Conservation (phyloP, 2,797 vertebrate genomes). For the Scolopax bukidnonensis region DNA sequence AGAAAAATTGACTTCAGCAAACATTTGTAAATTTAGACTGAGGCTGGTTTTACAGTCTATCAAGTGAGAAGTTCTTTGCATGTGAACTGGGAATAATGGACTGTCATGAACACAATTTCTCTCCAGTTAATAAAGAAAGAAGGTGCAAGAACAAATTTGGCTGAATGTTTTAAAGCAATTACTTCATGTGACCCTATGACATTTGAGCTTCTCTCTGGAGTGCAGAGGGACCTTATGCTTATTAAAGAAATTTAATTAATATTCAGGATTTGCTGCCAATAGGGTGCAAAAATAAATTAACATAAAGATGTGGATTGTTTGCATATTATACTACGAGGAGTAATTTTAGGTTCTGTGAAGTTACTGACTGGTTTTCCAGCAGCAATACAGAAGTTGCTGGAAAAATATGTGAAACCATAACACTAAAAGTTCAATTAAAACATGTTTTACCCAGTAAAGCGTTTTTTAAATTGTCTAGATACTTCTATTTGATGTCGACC, state of each 20-base stretch:
- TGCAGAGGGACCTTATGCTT: background rate
- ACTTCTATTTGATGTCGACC: background rate
- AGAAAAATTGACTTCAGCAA: background rate
- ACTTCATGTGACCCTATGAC: background rate
- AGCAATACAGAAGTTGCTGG: background rate
- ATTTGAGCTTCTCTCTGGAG: background rate
- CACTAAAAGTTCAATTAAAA: background rate
- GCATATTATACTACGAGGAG: background rate
- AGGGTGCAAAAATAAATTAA: background rate
- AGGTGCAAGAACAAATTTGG: background rate
- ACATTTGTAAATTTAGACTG: background rate
- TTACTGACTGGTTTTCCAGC: background rate
- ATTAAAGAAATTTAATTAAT: background rate
- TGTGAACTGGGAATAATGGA: background rate
- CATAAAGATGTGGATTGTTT: background rate
- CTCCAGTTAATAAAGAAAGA: background rate
- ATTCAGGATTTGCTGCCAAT: background rate
- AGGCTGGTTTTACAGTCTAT: background rate
- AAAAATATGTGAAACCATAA: background rate
- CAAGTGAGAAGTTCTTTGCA: background rate
- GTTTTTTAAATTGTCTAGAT: background rate
- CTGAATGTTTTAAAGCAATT: background rate
- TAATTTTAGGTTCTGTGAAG: background rate
- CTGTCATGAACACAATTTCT: background rate
- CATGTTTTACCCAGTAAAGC: background rate